These are phyloP conservation scores for Trichosurus vulpecula DNA, from an alignment of 2,797 vertebrate genomes.

Conservation along the genomic window DNA sequence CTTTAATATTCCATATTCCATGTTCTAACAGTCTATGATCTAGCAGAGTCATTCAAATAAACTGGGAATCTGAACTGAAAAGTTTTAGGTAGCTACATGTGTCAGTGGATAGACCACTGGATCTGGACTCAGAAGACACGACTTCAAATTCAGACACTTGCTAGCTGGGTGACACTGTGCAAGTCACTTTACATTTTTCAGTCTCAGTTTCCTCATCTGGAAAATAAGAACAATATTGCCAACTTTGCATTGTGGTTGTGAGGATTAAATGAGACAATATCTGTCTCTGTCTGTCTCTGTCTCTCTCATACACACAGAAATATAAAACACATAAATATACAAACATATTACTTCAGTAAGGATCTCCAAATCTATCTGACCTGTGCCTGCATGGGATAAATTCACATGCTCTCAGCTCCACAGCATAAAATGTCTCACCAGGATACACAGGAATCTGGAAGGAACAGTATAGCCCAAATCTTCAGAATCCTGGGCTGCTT, in stretches of 20 bases:
- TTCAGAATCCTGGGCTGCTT: background rate
- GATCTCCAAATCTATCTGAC: background rate
- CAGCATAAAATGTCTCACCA: background rate
- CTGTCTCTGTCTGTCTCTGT: background rate
- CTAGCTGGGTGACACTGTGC: background rate
- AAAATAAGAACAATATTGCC: background rate
- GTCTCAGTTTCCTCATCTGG: background rate
- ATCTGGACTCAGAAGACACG: background rate
- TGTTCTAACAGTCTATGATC: background rate
- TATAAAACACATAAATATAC: background rate
- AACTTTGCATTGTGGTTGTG: background rate
- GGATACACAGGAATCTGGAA: background rate
- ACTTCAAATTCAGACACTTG: background rate
- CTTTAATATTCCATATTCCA: background rate
- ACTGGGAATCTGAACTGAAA: background rate
- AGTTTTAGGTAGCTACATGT: too few relatives aligned
- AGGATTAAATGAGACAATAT: background rate
- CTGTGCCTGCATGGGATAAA: background rate
- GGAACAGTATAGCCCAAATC: background rate
- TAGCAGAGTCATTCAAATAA: background rate
- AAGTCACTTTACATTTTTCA: background rate
- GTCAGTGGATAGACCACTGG: background rate
- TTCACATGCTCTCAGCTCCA: background rate
- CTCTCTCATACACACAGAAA: background rate
- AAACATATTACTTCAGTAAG: background rate